A percentile compares a stretch with the other conserved stretches of the same genome.
phyloP scores from a whole-genome alignment of 2,113 vertebrate species.

The Thermophis baileyi region DNA sequence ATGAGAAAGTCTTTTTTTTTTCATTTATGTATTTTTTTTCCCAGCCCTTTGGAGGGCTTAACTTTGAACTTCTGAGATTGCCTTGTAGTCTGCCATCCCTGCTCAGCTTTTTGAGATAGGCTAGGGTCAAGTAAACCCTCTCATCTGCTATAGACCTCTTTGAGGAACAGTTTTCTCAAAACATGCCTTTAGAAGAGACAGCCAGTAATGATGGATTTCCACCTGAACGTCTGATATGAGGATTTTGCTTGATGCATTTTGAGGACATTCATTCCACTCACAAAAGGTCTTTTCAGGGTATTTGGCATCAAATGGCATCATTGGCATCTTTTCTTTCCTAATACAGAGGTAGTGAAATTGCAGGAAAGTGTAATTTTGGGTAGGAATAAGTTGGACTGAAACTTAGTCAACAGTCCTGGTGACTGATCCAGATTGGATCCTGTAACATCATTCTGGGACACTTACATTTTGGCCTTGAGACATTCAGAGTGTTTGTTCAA shows the following conservation, averaged over 20 bases:
- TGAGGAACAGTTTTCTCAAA: not conserved
- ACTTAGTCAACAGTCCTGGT: not conserved
- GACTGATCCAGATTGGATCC: too few relatives aligned
- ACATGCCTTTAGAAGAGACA: not conserved
- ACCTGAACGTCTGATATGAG: not conserved
- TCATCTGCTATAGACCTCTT: not conserved
- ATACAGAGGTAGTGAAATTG: not conserved
- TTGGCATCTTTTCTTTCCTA: slow-evolving; percentile 1
- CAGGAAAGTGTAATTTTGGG: not conserved
- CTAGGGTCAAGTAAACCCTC: not conserved
- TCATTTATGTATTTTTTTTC: not conserved
- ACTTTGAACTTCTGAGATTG: not conserved
- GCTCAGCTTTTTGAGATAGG: not conserved
- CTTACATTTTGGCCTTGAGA: not conserved
- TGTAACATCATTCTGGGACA: too few relatives aligned
- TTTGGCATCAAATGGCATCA: not conserved
- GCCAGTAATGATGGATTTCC: not conserved
- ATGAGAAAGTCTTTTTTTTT: not conserved
- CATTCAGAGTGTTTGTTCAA: slow-evolving; percentile 8
- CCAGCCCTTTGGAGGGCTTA: too few relatives aligned
- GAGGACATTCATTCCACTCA: not conserved
- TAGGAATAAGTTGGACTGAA: slow-evolving; percentile 18
- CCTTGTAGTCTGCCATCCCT: not conserved
- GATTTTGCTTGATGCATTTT: not conserved
- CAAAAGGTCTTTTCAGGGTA: not conserved